phyloP scores from a whole-genome alignment of 2,888 invertebrate genomes.

The Arrhopalites spinosus region DNA sequence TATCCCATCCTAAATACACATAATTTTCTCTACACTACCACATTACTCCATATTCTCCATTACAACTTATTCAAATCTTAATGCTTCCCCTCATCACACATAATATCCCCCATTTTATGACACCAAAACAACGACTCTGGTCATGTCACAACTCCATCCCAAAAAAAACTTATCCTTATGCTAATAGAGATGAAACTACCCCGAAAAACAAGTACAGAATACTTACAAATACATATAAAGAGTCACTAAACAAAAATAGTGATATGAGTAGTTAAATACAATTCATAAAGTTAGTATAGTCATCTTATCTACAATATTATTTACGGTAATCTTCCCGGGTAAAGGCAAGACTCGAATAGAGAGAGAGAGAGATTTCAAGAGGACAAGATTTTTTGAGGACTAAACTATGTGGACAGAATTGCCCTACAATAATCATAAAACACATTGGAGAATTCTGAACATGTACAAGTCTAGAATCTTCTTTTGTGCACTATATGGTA shows the following conservation, averaged over 20 bases:
- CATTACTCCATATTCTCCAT: not conserved
- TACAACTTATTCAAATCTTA: not conserved
- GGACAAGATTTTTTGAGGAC: conserved; percentile 2
- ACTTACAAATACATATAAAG: not conserved
- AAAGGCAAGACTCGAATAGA: not conserved
- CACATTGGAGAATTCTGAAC: not conserved
- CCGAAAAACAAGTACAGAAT: conserved; percentile 7
- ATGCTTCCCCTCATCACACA: not conserved
- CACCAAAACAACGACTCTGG: not conserved
- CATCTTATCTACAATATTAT: conserved; percentile 8
- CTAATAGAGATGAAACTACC: not conserved
- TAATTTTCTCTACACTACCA: not conserved
- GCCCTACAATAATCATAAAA: conserved; percentile 40
- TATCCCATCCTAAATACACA: not conserved
- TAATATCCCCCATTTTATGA: not conserved
- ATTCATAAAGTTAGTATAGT: too few relatives aligned
- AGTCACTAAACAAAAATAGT: too few relatives aligned
- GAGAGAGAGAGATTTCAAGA: not conserved
- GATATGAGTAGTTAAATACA: too few relatives aligned
- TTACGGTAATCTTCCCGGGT: conserved; percentile 21
- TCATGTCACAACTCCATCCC: not conserved
- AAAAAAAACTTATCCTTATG: not conserved
- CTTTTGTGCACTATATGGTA: too few relatives aligned
- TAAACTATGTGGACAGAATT: conserved; percentile 31
- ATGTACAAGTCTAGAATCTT: too few relatives aligned